These are phyloP conservation scores for Leucozona laternaria DNA, from an alignment of 2,888 invertebrate species.

Conservation along the genomic window DNA sequence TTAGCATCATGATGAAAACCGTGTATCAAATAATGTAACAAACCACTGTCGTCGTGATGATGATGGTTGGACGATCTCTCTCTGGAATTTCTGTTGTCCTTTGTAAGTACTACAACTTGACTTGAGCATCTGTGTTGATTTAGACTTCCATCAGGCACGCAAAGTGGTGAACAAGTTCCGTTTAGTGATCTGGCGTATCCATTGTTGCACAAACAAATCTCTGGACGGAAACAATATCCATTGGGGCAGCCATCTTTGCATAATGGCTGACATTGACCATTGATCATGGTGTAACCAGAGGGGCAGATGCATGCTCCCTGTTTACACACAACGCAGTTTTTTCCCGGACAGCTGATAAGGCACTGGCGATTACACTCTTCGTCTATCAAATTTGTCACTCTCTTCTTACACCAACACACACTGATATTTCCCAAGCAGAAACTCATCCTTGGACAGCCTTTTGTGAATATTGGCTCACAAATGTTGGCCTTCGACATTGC, in stretches of 20 bases:
- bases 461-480: slow-evolving; percentile 1
- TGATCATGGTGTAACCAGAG: not conserved
- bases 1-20: not conserved
- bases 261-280: not conserved
- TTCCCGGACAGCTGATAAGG: not conserved
- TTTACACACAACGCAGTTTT: not conserved
- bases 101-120: not conserved
- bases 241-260: slow-evolving; percentile 12
- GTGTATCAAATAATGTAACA: not conserved
- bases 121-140: not conserved
- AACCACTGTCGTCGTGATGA: not conserved
- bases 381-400: not conserved
- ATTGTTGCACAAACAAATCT: slow-evolving; percentile 24
- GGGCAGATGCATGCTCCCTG: not conserved
- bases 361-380: not conserved
- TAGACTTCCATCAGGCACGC: too few relatives aligned
- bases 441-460: not conserved
- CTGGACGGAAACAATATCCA: slow-evolving; percentile 21
- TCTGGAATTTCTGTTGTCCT: not conserved
- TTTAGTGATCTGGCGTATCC: slow-evolving; percentile 20
- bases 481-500: not conserved
- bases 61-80: not conserved
- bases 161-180: not conserved
- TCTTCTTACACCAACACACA: not conserved
- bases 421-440: not conserved